phyloP scores from a whole-genome alignment of 2,797 vertebrate species.

The Myotis vivesi region DNA sequence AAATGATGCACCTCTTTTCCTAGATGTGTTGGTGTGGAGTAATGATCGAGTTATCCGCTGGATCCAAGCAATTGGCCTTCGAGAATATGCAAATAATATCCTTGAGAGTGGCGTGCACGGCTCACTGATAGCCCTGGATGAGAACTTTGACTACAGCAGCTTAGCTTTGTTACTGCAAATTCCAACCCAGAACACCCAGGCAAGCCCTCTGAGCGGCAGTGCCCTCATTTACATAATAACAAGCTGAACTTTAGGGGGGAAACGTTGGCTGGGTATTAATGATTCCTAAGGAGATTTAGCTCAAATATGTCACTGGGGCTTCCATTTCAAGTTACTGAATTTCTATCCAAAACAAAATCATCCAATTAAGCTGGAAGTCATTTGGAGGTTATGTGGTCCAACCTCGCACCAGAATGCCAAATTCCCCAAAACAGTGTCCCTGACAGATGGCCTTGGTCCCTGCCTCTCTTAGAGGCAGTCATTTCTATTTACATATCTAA shows the following conservation, averaged over 20 bases:
- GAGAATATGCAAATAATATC: slow-evolving; percentile 97
- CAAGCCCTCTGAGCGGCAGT: slow-evolving; percentile 72
- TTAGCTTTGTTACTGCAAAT: slow-evolving; percentile 97
- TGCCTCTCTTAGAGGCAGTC: neutral
- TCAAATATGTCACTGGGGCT: neutral
- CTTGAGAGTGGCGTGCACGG: slow-evolving; percentile 98
- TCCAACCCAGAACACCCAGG: slow-evolving; percentile 98
- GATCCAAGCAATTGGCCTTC: slow-evolving; percentile 97
- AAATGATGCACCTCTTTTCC: slow-evolving; percentile 57
- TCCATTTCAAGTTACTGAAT: slow-evolving; percentile 33
- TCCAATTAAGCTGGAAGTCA: slow-evolving; percentile 3
- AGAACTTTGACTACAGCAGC: slow-evolving; percentile 99
- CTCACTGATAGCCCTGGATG: slow-evolving; percentile 94
- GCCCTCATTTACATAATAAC: neutral
- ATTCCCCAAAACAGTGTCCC: neutral
- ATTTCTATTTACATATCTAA: neutral
- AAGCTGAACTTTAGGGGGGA: neutral
- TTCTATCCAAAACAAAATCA: slow-evolving; percentile 32
- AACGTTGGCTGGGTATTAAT: neutral
- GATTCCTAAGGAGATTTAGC: neutral
- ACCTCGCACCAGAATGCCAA: neutral
- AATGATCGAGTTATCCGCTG: slow-evolving; percentile 98
- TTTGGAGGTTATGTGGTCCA: neutral
- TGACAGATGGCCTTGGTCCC: neutral
- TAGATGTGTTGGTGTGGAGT: slow-evolving; percentile 98